Evolutionary conservation across 2,888 invertebrate species (phyloP).

Genomic region (Trissoscelio sp.): DNA sequence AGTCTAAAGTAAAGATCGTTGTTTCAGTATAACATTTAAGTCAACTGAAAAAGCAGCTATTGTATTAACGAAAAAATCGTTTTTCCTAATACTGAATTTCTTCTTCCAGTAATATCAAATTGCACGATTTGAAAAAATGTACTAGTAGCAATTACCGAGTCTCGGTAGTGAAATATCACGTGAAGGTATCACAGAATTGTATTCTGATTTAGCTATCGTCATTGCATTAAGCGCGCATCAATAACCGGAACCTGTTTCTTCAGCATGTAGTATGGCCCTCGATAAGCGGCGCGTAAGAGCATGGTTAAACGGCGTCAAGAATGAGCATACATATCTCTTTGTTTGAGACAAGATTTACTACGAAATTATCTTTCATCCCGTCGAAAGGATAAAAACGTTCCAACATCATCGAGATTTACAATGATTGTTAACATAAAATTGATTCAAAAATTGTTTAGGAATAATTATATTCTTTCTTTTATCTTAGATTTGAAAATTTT

Average conservation of each 20-base stretch:
- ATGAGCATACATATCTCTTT: slow-evolving; percentile 52
- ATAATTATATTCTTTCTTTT: not conserved
- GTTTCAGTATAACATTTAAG: not conserved
- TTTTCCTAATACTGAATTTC: not conserved
- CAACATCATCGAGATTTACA: slow-evolving; percentile 13
- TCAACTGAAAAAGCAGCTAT: not conserved
- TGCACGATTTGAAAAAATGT: not conserved
- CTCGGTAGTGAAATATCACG: slow-evolving; percentile 9
- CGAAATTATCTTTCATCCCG: slow-evolving; percentile 44
- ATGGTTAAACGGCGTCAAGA: slow-evolving; percentile 57
- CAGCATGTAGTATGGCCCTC: slow-evolving; percentile 35
- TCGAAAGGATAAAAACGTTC: slow-evolving; percentile 28
- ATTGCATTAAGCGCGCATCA: slow-evolving; percentile 46
- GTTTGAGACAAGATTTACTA: slow-evolving; percentile 47
- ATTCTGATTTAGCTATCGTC: slow-evolving; percentile 43
- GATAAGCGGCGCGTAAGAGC: slow-evolving; percentile 48
- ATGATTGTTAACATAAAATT: not conserved
- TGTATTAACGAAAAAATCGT: slow-evolving; percentile 2
- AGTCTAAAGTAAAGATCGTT: not conserved
- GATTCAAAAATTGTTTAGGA: not conserved
- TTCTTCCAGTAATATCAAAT: not conserved
- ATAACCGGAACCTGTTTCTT: slow-evolving; percentile 58
- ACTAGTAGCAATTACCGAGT: slow-evolving; percentile 6
- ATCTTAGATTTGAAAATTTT: not conserved
- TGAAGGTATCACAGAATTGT: slow-evolving; percentile 28